Evolutionary conservation across 2,888 invertebrate species (phyloP).

Genomic region (Amaurobius ferox): DNA sequence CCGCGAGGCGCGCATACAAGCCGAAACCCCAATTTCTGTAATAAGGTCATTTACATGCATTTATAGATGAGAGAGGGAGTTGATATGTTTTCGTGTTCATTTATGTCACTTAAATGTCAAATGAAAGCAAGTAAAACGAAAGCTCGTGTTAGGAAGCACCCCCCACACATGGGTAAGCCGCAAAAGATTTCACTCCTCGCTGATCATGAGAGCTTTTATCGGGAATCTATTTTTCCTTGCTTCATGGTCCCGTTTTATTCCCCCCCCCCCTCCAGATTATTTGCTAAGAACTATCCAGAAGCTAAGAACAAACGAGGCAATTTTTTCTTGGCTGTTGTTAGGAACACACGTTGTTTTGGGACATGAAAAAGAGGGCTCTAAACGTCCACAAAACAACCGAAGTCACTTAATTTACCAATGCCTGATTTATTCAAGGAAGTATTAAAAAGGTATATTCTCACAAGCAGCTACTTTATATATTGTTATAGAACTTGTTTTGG

Average conservation of each 20-base stretch:
- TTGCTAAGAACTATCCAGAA: constrained; percentile 31
- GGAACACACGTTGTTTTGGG: too few relatives aligned
- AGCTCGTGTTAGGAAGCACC: not conserved
- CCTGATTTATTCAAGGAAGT: too few relatives aligned
- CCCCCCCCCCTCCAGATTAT: constrained; percentile 6
- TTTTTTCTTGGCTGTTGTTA: too few relatives aligned
- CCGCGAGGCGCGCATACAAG: not conserved
- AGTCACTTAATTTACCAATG: too few relatives aligned
- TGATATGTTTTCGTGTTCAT: constrained; percentile 6
- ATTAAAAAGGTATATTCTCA: too few relatives aligned
- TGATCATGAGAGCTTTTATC: constrained; percentile 9
- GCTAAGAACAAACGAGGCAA: too few relatives aligned
- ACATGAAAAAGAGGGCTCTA: too few relatives aligned
- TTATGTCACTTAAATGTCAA: constrained; percentile 16
- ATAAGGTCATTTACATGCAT: constrained; percentile 21
- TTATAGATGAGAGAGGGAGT: not conserved
- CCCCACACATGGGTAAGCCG: constrained; percentile 1
- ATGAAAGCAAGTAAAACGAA: constrained; percentile 6
- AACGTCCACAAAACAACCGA: too few relatives aligned
- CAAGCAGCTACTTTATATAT: too few relatives aligned
- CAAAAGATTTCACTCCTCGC: constrained; percentile 8
- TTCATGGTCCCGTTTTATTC: not conserved
- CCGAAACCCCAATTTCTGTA: constrained; percentile 9
- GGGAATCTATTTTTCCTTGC: not conserved
- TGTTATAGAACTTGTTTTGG: too few relatives aligned